These are phyloP conservation scores for Aurelia sp. DNA, from an alignment of 30 jellyfish, hydroid and myxozoan genomes.

Conservation along the genomic window DNA sequence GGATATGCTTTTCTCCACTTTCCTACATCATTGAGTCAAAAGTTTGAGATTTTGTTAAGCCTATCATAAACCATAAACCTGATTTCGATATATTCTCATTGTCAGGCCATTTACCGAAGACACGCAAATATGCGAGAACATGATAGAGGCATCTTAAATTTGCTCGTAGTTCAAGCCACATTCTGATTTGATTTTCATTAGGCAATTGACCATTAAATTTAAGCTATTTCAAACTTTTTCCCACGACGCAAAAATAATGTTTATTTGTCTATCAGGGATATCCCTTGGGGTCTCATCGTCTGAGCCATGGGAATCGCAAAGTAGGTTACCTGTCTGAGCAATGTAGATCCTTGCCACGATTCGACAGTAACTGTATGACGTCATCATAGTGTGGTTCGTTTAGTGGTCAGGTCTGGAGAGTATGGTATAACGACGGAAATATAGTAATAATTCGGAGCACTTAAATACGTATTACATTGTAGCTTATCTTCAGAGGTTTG, in stretches of 20 bases:
- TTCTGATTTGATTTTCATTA: constrained; percentile 11
- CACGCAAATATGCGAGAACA: not conserved
- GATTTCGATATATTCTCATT: not conserved
- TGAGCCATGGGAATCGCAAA: constrained; percentile 5
- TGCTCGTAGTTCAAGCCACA: constrained; percentile 11
- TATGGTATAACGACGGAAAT: constrained; percentile 11
- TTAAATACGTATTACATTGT: constrained; percentile 23
- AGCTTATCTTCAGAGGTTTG: not conserved
- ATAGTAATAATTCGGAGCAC: constrained; percentile 16
- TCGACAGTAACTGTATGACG: not conserved
- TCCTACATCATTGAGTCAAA: not conserved
- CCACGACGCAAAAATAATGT: constrained; percentile 50
- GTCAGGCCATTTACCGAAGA: not conserved
- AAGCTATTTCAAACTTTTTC: constrained; percentile 19
- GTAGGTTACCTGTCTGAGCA: constrained; percentile 35
- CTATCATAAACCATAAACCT: constrained; percentile 3
- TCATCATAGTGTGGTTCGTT: constrained; percentile 55
- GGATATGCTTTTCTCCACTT: constrained; percentile 23
- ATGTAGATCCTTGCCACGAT: too few species aligned
- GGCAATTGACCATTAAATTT: not conserved
- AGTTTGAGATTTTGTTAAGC: constrained; percentile 7
- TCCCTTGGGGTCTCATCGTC: constrained; percentile 23
- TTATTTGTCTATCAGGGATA: constrained; percentile 46
- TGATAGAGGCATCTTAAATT: not conserved
- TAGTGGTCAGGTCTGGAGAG: not conserved